These are phyloP conservation scores for Sphaerophoria rueppellii DNA, from an alignment of 2,888 invertebrate genomes.

Conservation along the genomic window DNA sequence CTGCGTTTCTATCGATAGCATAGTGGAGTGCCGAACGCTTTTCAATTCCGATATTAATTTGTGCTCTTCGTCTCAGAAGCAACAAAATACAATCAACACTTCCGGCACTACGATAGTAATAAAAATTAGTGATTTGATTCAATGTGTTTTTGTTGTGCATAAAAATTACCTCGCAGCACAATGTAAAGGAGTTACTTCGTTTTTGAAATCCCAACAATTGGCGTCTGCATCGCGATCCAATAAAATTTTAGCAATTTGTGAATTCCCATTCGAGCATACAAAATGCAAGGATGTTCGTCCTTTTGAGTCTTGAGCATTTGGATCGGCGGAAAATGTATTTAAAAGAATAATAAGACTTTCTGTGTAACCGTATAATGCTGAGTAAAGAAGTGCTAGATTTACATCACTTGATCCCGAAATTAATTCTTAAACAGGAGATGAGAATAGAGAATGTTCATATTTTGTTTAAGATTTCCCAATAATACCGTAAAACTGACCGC, in stretches of 20 bases:
- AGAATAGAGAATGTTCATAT: not conserved
- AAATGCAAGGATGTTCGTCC: slow-evolving; percentile 90
- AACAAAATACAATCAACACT: slow-evolving; percentile 83
- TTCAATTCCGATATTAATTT: slow-evolving; percentile 88
- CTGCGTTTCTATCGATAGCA: slow-evolving; percentile 90
- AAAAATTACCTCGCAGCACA: slow-evolving; percentile 87
- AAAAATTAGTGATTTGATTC: not conserved
- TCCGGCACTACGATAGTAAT: slow-evolving; percentile 76
- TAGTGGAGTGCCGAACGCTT: slow-evolving; percentile 91
- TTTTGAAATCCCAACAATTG: slow-evolving; percentile 88
- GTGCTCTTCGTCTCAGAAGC: slow-evolving; percentile 88
- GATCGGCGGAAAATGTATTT: slow-evolving; percentile 83
- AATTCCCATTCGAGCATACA: slow-evolving; percentile 89
- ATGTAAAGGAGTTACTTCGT: slow-evolving; percentile 88
- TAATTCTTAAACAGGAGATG: slow-evolving; percentile 74
- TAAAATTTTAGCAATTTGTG: slow-evolving; percentile 87
- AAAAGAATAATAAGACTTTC: slow-evolving; percentile 78
- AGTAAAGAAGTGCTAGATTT: slow-evolving; percentile 79
- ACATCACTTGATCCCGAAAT: slow-evolving; percentile 78
- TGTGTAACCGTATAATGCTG: slow-evolving; percentile 78
- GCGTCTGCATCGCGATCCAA: slow-evolving; percentile 87
- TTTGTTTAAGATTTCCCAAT: not conserved
- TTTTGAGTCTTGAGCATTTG: slow-evolving; percentile 86
- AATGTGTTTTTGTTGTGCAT: not conserved
- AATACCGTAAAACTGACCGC: slow-evolving; percentile 78